Evolutionary conservation across 2,888 invertebrate genomes (phyloP).

Genomic region (Agrilus cyanescens): DNA sequence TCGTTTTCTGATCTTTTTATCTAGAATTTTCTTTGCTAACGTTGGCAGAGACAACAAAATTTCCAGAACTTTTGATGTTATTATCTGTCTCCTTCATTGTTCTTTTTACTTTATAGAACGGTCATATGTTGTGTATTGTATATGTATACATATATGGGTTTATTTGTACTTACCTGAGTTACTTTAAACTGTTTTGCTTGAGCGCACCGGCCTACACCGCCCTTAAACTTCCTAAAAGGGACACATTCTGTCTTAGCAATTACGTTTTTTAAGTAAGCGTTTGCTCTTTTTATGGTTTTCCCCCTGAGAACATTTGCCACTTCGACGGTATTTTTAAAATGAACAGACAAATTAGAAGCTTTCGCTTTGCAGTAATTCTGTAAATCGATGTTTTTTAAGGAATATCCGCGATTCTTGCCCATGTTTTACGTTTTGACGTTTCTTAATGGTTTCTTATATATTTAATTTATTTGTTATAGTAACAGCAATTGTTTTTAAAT

Average conservation of each 20-base stretch:
- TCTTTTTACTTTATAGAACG: too few relatives aligned
- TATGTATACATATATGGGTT: not conserved
- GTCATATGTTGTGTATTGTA: too few relatives aligned
- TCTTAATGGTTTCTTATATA: not conserved
- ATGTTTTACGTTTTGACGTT: conserved; percentile 2
- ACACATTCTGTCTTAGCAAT: conserved; percentile 66
- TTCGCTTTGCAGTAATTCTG: conserved; percentile 59
- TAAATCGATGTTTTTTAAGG: conserved; percentile 1
- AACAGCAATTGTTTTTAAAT: conserved; percentile 6
- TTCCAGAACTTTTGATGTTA: too few relatives aligned
- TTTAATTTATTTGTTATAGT: not conserved
- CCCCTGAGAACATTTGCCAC: conserved; percentile 62
- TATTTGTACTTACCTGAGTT: conserved; percentile 43
- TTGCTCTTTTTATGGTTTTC: conserved; percentile 63
- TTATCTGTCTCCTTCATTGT: too few relatives aligned
- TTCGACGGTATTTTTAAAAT: conserved; percentile 76
- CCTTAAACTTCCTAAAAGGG: conserved; percentile 64
- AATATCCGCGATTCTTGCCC: conserved; percentile 9
- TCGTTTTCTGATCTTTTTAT: too few relatives aligned
- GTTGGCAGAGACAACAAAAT: too few relatives aligned
- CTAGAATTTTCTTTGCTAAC: too few relatives aligned
- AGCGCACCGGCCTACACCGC: conserved; percentile 65
- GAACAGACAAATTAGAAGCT: conserved; percentile 66
- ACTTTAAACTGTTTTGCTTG: conserved; percentile 63
- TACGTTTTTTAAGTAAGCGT: conserved; percentile 64